Conservation (phyloP, 2,113 vertebrate species). For the Chrysochloris asiatica region DNA sequence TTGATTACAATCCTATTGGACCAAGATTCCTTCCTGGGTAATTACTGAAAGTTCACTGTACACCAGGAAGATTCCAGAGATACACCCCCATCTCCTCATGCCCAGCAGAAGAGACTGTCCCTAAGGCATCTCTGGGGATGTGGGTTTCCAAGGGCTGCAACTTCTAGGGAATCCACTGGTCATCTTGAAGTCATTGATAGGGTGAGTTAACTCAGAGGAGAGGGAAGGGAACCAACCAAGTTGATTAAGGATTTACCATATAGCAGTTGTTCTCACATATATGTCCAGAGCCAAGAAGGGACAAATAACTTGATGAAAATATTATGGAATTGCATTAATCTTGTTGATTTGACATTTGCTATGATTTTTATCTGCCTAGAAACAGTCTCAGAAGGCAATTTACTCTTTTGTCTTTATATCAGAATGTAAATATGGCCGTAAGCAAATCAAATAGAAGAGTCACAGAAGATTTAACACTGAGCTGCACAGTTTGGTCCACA, state of each 20-base stretch:
- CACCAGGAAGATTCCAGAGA: not conserved
- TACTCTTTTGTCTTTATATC: not conserved
- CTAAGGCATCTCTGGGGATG: accelerated
- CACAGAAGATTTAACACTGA: no score
- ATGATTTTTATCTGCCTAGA: not conserved
- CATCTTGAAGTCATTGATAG: no score
- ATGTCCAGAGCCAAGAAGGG: not conserved
- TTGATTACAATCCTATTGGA: no score
- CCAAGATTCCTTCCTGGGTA: not conserved
- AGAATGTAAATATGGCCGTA: not conserved
- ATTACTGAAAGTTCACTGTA: not conserved
- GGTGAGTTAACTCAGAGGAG: no score
- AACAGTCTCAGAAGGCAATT: not conserved
- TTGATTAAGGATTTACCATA: no score
- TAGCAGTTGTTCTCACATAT: no score
- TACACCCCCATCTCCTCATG: no score
- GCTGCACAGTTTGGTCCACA: not conserved
- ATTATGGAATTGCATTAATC: not conserved
- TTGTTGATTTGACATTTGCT: not conserved
- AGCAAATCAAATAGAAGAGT: not conserved
- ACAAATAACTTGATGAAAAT: not conserved
- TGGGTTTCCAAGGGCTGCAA: not conserved
- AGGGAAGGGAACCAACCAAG: no score
- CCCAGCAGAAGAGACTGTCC: not conserved
- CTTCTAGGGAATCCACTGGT: not conserved